Conservation (phyloP, 2,113 vertebrate species). For the Platycercus adscitus region DNA sequence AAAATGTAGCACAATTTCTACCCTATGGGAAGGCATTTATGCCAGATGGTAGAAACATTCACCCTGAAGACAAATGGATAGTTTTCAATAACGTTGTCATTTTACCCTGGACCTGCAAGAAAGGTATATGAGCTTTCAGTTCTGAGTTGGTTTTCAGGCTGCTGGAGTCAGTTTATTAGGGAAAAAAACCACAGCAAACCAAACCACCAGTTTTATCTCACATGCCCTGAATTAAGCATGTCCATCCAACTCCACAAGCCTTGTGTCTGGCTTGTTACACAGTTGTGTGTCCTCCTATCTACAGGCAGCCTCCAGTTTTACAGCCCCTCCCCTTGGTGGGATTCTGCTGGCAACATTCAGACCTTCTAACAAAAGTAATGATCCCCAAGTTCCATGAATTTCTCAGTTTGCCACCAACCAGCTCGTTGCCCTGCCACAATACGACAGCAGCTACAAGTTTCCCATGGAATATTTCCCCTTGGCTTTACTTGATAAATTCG, state of each 20-base stretch:
- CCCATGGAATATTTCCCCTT: neutral
- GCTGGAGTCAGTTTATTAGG: neutral
- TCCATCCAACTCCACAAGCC: neutral
- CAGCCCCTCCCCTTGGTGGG: neutral
- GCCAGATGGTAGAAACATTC: neutral
- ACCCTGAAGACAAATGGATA: neutral
- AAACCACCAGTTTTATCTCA: neutral
- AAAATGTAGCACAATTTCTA: neutral
- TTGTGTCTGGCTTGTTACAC: neutral
- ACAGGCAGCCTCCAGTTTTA: neutral
- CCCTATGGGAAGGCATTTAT: neutral
- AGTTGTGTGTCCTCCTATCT: neutral
- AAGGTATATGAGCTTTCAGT: neutral
- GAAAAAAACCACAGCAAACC: neutral
- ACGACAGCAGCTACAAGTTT: neutral
- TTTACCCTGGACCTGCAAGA: neutral
- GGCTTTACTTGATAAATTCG: neutral
- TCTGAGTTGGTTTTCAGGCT: neutral
- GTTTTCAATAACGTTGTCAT: neutral
- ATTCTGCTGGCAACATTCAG: neutral
- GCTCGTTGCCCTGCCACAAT: rapidly evolving
- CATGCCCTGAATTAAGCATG: neutral
- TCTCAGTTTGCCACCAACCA: neutral
- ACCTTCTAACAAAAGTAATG: neutral
- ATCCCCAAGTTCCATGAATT: rapidly evolving